A percentile compares a stretch with the other conserved stretches of the same genome.
Evolutionary conservation across 2,888 invertebrate species (phyloP).

Genomic region (Andrena hattorfiana): DNA sequence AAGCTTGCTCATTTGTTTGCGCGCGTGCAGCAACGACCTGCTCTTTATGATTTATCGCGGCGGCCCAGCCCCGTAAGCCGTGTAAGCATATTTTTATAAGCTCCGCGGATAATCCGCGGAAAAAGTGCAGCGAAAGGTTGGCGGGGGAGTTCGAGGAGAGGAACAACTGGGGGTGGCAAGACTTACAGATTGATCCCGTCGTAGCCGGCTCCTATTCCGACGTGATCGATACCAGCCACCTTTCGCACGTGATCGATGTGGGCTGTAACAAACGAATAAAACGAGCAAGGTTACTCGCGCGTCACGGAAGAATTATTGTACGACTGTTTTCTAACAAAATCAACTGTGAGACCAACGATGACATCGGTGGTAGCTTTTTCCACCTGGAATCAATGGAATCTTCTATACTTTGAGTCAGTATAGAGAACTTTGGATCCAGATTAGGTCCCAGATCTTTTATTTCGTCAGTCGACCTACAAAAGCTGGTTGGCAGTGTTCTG

Average conservation of each 20-base stretch:
- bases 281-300: background rate
- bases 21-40: background rate
- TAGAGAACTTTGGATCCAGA: too few species aligned
- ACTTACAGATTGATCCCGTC: constrained; percentile 97
- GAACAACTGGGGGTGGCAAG: constrained; percentile 56
- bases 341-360: too few species aligned
- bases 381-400: too few species aligned
- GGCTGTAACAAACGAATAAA: constrained; percentile 87
- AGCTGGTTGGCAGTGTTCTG: too few species aligned
- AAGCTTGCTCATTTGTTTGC: constrained; percentile 17
- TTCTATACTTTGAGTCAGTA: too few species aligned
- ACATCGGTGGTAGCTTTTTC: too few species aligned
- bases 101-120: background rate
- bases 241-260: constrained; percentile 96
- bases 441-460: too few species aligned
- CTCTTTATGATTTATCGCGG: constrained; percentile 24
- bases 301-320: background rate
- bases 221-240: constrained; percentile 94
- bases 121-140: background rate
- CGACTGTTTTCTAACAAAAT: too few species aligned
- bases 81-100: constrained; percentile 21
- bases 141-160: background rate
- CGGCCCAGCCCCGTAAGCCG: background rate
- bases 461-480: too few species aligned
- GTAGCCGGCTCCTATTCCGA: constrained; percentile 95